These are phyloP conservation scores for Alethe castanea DNA, from an alignment of 2,113 vertebrate species.

Conservation along the genomic window DNA sequence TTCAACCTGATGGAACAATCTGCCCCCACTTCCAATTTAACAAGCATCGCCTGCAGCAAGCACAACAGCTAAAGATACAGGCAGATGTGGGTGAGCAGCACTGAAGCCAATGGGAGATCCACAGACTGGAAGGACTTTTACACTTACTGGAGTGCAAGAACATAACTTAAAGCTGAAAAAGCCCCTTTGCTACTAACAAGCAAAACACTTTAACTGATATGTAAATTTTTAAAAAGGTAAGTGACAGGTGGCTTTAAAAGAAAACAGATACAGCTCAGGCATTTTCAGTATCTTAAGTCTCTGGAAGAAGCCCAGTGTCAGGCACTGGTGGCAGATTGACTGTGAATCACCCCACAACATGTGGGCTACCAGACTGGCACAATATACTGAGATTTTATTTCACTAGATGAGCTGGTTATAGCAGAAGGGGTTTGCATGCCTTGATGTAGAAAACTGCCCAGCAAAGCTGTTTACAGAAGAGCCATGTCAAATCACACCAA, in stretches of 20 bases:
- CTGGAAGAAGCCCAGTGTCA: not conserved
- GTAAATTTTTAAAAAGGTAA: not conserved
- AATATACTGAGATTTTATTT: not conserved
- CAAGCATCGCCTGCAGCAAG: not conserved
- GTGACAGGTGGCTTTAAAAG: not conserved
- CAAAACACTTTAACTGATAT: not conserved
- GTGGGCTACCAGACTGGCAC: not conserved
- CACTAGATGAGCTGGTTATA: not conserved
- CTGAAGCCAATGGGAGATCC: not conserved
- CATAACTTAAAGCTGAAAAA: not conserved
- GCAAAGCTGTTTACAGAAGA: not conserved
- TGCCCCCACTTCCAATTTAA: not conserved
- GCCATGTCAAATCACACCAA: not conserved
- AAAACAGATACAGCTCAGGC: not conserved
- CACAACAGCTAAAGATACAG: accelerated
- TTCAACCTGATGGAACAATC: not conserved
- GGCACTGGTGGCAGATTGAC: not conserved
- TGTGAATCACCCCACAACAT: not conserved
- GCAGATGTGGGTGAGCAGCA: not conserved
- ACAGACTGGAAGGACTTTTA: not conserved
- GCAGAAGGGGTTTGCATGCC: not conserved
- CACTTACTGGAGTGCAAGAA: not conserved
- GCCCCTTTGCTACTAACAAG: not conserved
- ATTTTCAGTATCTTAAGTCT: not conserved
- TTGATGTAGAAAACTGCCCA: not conserved